Percentiles rank a stretch among this genome's conserved stretches.
phyloP scores from a whole-genome alignment of 2,888 invertebrate genomes.

The Luperina testacea region DNA sequence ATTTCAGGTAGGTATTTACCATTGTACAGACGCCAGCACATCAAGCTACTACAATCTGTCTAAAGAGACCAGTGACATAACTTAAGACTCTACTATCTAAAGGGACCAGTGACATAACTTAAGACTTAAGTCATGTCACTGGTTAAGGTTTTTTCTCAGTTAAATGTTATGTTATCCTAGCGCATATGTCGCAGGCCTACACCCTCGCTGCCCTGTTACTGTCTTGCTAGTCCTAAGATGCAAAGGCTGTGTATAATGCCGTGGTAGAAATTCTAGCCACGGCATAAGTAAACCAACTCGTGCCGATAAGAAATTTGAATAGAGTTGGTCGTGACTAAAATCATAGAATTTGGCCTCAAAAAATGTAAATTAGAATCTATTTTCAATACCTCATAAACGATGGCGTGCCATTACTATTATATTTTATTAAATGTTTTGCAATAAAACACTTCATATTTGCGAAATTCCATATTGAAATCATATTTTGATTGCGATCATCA shows the following conservation, averaged over 20 bases:
- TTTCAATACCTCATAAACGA: constrained; percentile 46
- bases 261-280: background rate
- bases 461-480: constrained; percentile 43
- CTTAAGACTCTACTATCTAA: background rate
- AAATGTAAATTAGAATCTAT: constrained; percentile 1
- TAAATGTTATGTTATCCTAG: background rate
- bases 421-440: constrained; percentile 47
- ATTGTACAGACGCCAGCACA: background rate
- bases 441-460: constrained; percentile 53
- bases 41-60: too few species aligned
- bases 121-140: background rate
- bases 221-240: background rate
- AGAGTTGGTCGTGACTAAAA: constrained; percentile 18
- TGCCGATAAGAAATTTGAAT: background rate
- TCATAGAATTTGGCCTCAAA: constrained; percentile 10
- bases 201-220: background rate
- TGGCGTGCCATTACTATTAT: constrained; percentile 38
- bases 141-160: background rate
- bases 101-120: background rate
- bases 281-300: background rate
- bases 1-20: background rate
- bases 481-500: constrained; percentile 54
- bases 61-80: background rate
- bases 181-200: background rate
- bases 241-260: background rate